phyloP scores from a whole-genome alignment of 2,113 vertebrate genomes.

The Archilochus colubris region DNA sequence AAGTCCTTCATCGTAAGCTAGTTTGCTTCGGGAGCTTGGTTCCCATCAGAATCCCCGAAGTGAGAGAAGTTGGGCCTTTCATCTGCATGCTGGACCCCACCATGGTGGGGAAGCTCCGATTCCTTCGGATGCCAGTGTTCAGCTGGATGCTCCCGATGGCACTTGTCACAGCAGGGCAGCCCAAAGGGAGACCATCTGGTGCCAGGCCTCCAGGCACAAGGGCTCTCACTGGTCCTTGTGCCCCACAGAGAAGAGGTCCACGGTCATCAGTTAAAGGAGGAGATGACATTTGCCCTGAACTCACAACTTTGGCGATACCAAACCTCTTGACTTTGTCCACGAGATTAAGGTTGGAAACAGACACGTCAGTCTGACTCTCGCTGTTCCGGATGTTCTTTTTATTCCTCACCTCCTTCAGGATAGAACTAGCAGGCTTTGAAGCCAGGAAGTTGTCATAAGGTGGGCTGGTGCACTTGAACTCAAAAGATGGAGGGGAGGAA shows the following conservation, averaged over 20 bases:
- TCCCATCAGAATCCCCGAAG: slow-evolving; percentile 86
- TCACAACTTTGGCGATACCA: slow-evolving; percentile 82
- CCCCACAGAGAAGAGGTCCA: slow-evolving; percentile 81
- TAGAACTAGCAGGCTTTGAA: slow-evolving; percentile 93
- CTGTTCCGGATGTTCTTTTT: slow-evolving; percentile 82
- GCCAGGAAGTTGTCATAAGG: slow-evolving; percentile 93
- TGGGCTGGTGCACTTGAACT: slow-evolving; percentile 87
- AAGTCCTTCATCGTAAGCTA: slow-evolving; percentile 75
- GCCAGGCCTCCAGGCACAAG: slow-evolving; percentile 78
- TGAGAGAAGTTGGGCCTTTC: slow-evolving; percentile 87
- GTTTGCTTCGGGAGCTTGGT: slow-evolving; percentile 81
- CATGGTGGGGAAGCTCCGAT: slow-evolving; percentile 94
- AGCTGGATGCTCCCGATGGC: slow-evolving; percentile 85
- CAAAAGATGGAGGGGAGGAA: slow-evolving; percentile 81
- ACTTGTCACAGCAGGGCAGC: slow-evolving; percentile 73
- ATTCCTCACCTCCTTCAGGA: slow-evolving; percentile 91
- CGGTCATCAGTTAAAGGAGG: slow-evolving; percentile 71
- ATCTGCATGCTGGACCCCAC: slow-evolving; percentile 98
- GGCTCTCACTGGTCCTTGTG: slow-evolving; percentile 82
- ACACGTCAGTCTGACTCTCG: slow-evolving; percentile 88
- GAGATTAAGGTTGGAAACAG: slow-evolving; percentile 88
- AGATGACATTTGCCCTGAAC: slow-evolving; percentile 70
- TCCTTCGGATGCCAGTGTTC: slow-evolving; percentile 89
- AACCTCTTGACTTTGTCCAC: slow-evolving; percentile 96
- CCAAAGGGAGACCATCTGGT: slow-evolving; percentile 70